Evolutionary conservation across 2,888 invertebrate species (phyloP), one percentile per base, ranked within the genome.

Genomic region (Noctua janthina): DNA sequence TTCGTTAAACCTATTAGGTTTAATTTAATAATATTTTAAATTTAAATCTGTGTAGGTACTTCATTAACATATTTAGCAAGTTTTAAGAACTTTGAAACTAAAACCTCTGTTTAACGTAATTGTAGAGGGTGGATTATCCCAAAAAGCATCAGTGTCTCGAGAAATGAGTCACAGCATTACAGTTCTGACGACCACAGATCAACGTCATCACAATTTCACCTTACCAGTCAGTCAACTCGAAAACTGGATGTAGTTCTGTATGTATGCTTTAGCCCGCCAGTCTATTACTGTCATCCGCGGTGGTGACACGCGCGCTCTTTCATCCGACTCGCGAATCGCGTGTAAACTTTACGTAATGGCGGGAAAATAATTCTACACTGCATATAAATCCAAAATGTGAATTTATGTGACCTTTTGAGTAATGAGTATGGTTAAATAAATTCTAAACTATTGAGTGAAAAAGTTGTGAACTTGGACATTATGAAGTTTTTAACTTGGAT

Each of bases 301-400:
- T 76, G 87, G 91, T 85, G 81, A 91, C 92, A 92, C 93, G 95
- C 91, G 91, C 90, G 89, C 84, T 64, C 84, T 79, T 81, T 75
- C 76, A 86, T 83, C 83, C 73, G 80, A 70, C 78, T 85, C 91
- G 91, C 91, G 87, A 80, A 87, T 87, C 93, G 95, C 95, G 96
- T 92, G 91, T 93, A 92, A 96, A 95, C 93, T 96, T 96, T 93
- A 91, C 93, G 93, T 79, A 83, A 95, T 96, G 95, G 94, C 95
- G 95, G 93, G 94, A 95, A 95, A 93, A 91, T 91, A 87, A 85
- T 88, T 69, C 59, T 29, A 75, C 67, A 73, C 66, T 75, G 78
- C 23, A 49, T 54, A n/a, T n/a, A 74, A 75, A 67, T 76, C 43
- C n/a, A 51, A 76, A 82, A 75, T 72, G 81, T 85, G 56, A 75